A percentile compares a stretch with the other conserved stretches of the same genome.
These are phyloP conservation scores for Heterochromis multidens DNA, from an alignment of 2,113 vertebrate species.

Conservation along the genomic window DNA sequence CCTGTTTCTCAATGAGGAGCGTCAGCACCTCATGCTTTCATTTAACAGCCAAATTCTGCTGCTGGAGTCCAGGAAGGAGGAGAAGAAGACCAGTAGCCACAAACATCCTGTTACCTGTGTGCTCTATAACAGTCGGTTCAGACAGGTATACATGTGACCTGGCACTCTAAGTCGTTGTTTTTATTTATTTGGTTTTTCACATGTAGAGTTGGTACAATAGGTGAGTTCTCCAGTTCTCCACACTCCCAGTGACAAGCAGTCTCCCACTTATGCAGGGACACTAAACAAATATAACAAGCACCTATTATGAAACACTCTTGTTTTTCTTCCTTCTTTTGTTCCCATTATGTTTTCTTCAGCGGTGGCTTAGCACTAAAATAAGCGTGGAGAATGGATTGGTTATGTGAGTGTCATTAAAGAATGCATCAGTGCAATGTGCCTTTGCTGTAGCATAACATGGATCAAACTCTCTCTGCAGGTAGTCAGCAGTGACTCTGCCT, in stretches of 20 bases:
- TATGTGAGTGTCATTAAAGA: constrained; percentile 12
- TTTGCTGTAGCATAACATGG: neutral
- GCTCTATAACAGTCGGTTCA: constrained; percentile 66
- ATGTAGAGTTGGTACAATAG: neutral
- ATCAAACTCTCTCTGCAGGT: constrained; percentile 65
- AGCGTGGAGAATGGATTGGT: neutral
- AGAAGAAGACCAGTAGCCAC: constrained; percentile 67
- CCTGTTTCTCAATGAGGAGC: constrained; percentile 54
- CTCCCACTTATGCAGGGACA: neutral
- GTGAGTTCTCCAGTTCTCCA: neutral
- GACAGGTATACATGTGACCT: constrained; percentile 63
- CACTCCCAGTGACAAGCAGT: neutral
- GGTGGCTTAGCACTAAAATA: neutral
- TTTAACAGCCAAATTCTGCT: constrained; percentile 73
- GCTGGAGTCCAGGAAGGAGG: constrained; percentile 66
- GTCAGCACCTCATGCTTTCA: constrained; percentile 45
- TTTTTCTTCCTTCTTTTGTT: neutral
- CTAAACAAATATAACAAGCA: neutral
- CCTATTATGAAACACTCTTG: neutral
- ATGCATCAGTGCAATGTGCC: constrained; percentile 4
- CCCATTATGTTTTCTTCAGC: neutral
- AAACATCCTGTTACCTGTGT: constrained; percentile 73
- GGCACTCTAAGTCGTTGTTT: neutral
- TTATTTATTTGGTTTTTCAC: neutral
- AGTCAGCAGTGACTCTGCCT: constrained; percentile 78